These are phyloP conservation scores for Lichenostomus cassidix DNA, from an alignment of 2,113 vertebrate species.

Conservation along the genomic window DNA sequence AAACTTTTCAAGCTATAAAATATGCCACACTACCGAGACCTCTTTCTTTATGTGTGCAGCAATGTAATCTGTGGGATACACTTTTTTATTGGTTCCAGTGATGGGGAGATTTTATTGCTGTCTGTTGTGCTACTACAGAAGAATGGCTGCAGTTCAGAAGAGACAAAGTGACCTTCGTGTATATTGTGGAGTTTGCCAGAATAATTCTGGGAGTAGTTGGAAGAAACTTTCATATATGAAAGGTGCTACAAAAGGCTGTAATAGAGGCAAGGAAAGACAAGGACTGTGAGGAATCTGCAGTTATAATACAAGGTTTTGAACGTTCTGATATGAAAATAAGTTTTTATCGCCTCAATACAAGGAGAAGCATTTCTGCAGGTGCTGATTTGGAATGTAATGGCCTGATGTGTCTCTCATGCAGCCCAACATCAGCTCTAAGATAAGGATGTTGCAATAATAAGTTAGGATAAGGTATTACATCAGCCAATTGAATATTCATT, in stretches of 20 bases:
- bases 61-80: not conserved
- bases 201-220: not conserved
- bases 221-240: not conserved
- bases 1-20: not conserved
- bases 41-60: not conserved
- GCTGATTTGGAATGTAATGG: not conserved
- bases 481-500: not conserved
- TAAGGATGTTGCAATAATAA: not conserved
- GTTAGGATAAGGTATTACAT: not conserved
- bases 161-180: not conserved
- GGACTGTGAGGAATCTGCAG: not conserved
- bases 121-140: not conserved
- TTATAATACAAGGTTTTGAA: not conserved
- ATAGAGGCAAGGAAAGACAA: not conserved
- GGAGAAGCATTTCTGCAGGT: not conserved
- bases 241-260: not conserved
- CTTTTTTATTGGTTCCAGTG: not conserved
- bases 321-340: not conserved
- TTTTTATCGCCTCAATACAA: not conserved
- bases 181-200: not conserved
- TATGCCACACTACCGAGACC: not conserved
- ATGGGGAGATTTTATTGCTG: not conserved
- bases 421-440: not conserved
- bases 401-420: not conserved
- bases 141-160: not conserved